Percentiles rank a stretch among this genome's conserved stretches.
Conservation (phyloP, 1,140 invertebrate species). For the Drosophila lini region DNA sequence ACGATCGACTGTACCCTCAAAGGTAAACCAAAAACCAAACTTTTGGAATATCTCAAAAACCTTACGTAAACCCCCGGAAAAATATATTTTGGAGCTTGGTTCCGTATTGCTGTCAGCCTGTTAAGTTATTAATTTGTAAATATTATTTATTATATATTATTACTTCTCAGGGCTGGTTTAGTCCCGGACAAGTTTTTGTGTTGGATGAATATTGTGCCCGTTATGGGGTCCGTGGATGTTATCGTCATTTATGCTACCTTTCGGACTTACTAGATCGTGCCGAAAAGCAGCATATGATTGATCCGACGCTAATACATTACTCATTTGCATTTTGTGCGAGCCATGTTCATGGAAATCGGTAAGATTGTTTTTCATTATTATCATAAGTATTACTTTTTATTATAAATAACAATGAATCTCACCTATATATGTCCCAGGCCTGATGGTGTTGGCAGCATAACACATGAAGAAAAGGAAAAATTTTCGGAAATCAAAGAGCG, state of each 20-base stretch:
- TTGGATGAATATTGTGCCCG: slow-evolving; percentile 99
- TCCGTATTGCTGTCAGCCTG: no score
- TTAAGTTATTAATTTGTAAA: neutral
- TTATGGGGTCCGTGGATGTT: slow-evolving; percentile 98
- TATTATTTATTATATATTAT: slow-evolving; percentile 1
- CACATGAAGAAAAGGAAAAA: slow-evolving; percentile 98
- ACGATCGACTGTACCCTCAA: no score
- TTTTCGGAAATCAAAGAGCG: slow-evolving; percentile 99
- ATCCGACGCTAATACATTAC: slow-evolving; percentile 99
- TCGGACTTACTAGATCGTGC: slow-evolving; percentile 97
- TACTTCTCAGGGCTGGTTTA: slow-evolving; percentile 96
- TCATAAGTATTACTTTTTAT: slow-evolving; percentile 35
- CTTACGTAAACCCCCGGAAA: no score
- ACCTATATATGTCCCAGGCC: slow-evolving; percentile 87
- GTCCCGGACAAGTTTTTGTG: slow-evolving; percentile 99
- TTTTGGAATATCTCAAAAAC: no score
- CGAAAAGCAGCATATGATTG: slow-evolving; percentile 96
- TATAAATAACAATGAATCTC: no score
- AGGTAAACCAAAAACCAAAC: no score
- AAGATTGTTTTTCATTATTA: neutral
- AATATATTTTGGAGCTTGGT: no score
- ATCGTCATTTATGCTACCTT: slow-evolving; percentile 98
- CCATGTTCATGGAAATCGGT: slow-evolving; percentile 97
- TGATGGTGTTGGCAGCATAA: slow-evolving; percentile 99
- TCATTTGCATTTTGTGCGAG: slow-evolving; percentile 99